Conservation (phyloP, 1,140 invertebrate genomes). For the Mesaphorura yosii region DNA sequence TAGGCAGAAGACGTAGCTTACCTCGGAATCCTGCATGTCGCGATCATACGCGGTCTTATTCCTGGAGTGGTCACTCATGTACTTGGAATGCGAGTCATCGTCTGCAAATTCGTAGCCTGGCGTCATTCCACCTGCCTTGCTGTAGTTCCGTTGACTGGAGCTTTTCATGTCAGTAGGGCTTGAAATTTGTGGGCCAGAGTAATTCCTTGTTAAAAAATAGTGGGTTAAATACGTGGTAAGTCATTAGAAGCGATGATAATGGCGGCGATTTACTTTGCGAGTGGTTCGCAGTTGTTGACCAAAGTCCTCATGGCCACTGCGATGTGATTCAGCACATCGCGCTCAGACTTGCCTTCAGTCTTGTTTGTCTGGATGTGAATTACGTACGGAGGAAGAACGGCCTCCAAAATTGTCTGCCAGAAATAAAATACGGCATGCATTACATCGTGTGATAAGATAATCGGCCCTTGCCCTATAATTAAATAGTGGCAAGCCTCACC, state of each 20-base stretch:
- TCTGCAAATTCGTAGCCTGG: slow-evolving; percentile 70
- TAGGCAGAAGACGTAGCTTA: slow-evolving; percentile 32
- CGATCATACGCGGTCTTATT: slow-evolving; percentile 48
- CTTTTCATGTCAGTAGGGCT: slow-evolving; percentile 70
- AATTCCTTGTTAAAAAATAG: slow-evolving; percentile 58
- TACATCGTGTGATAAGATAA: neutral
- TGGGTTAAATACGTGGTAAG: no score
- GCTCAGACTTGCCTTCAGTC: slow-evolving; percentile 75
- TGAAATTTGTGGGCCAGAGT: slow-evolving; percentile 76
- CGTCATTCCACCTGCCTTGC: slow-evolving; percentile 54
- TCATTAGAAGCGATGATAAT: no score
- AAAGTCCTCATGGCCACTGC: slow-evolving; percentile 90
- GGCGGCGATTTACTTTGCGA: slow-evolving; percentile 90
- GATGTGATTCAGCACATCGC: slow-evolving; percentile 88
- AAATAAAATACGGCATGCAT: slow-evolving; percentile 4
- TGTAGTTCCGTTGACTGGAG: slow-evolving; percentile 67
- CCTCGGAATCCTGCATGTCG: slow-evolving; percentile 68
- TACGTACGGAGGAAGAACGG: slow-evolving; percentile 86
- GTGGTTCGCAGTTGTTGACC: slow-evolving; percentile 87
- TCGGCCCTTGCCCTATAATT: no score
- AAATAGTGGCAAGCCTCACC: slow-evolving; percentile 48
- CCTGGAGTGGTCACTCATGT: slow-evolving; percentile 58
- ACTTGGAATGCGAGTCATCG: slow-evolving; percentile 75
- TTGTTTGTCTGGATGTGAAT: slow-evolving; percentile 83
- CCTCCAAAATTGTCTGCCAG: slow-evolving; percentile 81